Base-by-base conservation (phyloP, 1,140 invertebrate species). In the Drosophila nikananu region DNA sequence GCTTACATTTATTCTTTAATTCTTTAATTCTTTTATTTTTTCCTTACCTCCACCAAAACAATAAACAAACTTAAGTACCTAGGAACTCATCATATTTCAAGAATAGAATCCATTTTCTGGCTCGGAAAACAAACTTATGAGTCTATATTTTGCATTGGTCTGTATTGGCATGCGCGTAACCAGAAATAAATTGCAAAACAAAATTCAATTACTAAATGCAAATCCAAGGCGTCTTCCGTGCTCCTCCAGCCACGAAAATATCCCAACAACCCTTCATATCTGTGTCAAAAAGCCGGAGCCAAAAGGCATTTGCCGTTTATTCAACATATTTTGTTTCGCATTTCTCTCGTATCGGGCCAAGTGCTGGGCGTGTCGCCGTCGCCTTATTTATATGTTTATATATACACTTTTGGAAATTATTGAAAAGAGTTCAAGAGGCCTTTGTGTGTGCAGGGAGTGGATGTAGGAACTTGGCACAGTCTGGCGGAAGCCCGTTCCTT, bases 171-270 rank as follows among this genome's bases (percentile, higher is more conserved):
- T 83, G 71, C 25, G 63, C 35, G n/a, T 21, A 71, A 63, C 44
- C 48, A 65, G 42, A 82, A 86, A 86, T 86, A 87, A 89, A 89
- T 89, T 89, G 65, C 77, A 89, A 83, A 87, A 87, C 84, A 87
- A 84, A 89, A 87, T 87, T 87, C 84, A 87, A 87, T 87, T 87
- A 87, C 84, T 60, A 89, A 87, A 87, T 87, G 84, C 84, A 87
- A 87, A 89, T 87, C 65, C 59, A 71, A 79, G 75, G 55, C 83
- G 60, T 46, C 62, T 52, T 64, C 63, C 64, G 46, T 21, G 49
- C 58, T 21, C 25, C 59, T 21, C 5, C 10, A 6, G 23, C 42
- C 21, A 17, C 17, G n/a, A 25, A 10, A 25, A 25, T 25, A 7
- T 7, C 25, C 27, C 41, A 17, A 21, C 37, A 30, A 72, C 66